Evolutionary conservation across 2,888 invertebrate genomes (phyloP), one percentile per base, ranked within the genome.

Genomic region (Yponomeuta plumbellus): DNA sequence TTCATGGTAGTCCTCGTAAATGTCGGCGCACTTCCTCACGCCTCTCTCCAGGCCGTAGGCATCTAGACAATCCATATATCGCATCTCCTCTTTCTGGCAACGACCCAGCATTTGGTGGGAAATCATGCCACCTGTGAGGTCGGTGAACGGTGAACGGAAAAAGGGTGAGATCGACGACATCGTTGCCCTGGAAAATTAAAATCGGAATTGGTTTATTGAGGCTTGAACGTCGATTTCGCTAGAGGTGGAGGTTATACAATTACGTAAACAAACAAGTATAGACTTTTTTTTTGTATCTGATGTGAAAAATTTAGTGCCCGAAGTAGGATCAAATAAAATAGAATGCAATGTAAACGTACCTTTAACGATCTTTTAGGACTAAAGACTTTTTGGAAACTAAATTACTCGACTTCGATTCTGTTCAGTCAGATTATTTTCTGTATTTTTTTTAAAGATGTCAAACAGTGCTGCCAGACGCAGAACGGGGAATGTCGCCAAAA

Each of bases 11-110:
- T 97, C 96, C 0, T 90, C 87, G 67, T 95, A 90, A 10, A 95
- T 79, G 66, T 89, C 80, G 5, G 81, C 76, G 78, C 97, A 97
- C 77, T 94, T 93, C n/a, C 75, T 76, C 52, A 84, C 73, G 0
- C 94, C 95, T 58, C 92, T 89, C n/a, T 94, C 93, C 11, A 93
- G 73, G 1, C 97, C 97, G 71, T 97, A 96, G 2, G 96, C 97
- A 76, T 97, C 96, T 64, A 96, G 76, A 75, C 97, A 97, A 71
- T 97, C 95, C 86, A 95, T 93, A 75, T 94, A 93, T 40, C 92
- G 92, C 78, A 94, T 86, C 84, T 97, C 96, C 72, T 95, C 85
- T 67, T 92, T 89, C 52, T 93, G 93, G 76, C 97, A 97, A 26
- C 83, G 79, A 23, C 93, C 93, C 74, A 92, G 85, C 75, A 92